Evolutionary conservation across 2,888 invertebrate species (phyloP), one percentile per base, ranked within the genome.

Genomic region (Villa cingulata): DNA sequence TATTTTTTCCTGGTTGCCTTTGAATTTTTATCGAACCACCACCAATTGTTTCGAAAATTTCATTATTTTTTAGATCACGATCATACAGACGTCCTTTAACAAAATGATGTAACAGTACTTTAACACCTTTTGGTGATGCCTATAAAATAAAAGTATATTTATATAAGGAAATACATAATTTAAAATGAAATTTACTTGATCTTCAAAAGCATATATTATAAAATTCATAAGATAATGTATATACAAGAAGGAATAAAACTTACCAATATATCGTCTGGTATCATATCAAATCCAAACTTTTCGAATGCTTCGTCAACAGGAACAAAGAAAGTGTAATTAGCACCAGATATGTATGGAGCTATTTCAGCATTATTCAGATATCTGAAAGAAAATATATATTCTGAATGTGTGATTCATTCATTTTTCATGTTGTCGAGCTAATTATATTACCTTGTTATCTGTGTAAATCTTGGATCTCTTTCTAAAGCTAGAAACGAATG

Each of bases 321-420:
- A 42, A 81, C 82, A 62, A 83, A 80, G 59, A 83, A 76, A 1
- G 83, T 82, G 62, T 79, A 79, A 50, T 76, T 77, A 17, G 76
- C 74, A n/a, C 77, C 77, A 20, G 76, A 74, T 41, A 78, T 73
- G 54, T 74, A 74, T 4, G 75, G 76, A 1, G 77, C 77, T 44
- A 78, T 70, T 60, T 78, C 77, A 2, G 77, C 77, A 54, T 75
- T 68, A 61, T 77, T 78, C n/a, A 78, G 63, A 60, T 77, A 77
- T 58, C 77, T 70, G 38, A 15, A 34, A 34, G 12, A 7, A 15
- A 4, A 34, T 34, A 9, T 34, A 9, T 34, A 7, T 34, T 15
- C 12, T 29, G 6, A 29, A 29, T 23, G 5, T 23, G 23, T 23
- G 7, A 6, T 23, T 23, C 23, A 23, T 23, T 7, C 4, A 15